phyloP scores from a whole-genome alignment of 2,888 invertebrate genomes.

The Cryptophagus acutangulus region DNA sequence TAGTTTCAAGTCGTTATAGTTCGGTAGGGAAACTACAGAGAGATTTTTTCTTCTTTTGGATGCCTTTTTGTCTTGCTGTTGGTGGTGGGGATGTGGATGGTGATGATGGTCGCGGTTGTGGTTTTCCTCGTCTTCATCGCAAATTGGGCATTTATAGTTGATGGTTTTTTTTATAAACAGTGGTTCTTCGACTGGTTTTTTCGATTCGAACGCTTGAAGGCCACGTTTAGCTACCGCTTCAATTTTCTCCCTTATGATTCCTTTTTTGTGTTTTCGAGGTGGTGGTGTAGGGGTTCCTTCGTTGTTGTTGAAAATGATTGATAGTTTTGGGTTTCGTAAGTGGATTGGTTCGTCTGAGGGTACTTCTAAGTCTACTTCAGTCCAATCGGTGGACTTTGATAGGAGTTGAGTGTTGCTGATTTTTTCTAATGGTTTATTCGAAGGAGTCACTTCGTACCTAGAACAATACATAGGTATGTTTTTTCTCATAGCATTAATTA shows the following conservation, averaged over 20 bases:
- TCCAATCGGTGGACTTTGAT: constrained; percentile 50
- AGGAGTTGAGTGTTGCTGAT: constrained; percentile 24
- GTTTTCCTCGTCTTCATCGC: constrained; percentile 37
- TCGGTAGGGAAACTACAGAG: constrained; percentile 53
- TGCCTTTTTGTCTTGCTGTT: constrained; percentile 28
- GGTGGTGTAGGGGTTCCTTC: constrained; percentile 46
- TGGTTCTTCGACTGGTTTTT: constrained; percentile 39
- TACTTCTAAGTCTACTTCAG: constrained; percentile 52
- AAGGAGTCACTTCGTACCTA: constrained; percentile 32
- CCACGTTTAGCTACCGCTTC: constrained; percentile 42
- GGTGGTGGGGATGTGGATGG: constrained; percentile 23
- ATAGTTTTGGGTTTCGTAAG: constrained; percentile 40
- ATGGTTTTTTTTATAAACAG: constrained; percentile 43
- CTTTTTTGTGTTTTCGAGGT: constrained; percentile 40
- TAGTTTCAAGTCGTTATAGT: constrained; percentile 50
- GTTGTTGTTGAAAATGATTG: constrained; percentile 39
- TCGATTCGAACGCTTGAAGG: constrained; percentile 38
- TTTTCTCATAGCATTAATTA: no score
- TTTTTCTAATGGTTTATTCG: no score
- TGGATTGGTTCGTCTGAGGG: constrained; percentile 44
- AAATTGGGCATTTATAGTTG: constrained; percentile 43
- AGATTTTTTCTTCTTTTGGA: constrained; percentile 47
- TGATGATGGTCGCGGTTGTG: constrained; percentile 37
- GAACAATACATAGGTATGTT: constrained; percentile 18
- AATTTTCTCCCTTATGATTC: constrained; percentile 41